Evolutionary conservation across 2,113 vertebrate species (phyloP).

Genomic region (Macaca mulatta): DNA sequence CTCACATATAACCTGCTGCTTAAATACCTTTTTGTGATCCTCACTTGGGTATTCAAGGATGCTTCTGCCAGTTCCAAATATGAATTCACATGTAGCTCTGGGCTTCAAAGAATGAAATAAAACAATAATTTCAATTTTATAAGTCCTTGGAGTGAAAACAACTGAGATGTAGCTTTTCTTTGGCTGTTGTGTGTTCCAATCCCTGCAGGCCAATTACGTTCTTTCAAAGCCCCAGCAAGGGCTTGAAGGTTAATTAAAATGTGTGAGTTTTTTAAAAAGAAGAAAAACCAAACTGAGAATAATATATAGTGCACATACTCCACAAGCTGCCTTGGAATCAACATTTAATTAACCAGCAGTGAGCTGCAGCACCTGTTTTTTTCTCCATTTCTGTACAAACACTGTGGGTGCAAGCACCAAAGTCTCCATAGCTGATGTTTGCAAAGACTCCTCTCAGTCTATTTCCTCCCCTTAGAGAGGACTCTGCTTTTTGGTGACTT

Average conservation of each 20-base stretch:
- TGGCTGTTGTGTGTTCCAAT: conserved; percentile 53
- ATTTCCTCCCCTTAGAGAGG: background rate
- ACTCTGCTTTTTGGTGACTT: background rate
- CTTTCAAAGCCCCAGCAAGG: conserved; percentile 66
- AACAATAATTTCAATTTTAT: conserved; percentile 72
- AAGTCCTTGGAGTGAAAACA: conserved; percentile 73
- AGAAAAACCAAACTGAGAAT: conserved; percentile 47
- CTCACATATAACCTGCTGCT: background rate
- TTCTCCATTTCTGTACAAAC: background rate
- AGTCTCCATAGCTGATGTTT: background rate
- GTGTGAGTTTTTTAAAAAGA: conserved; percentile 58
- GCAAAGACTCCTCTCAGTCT: background rate
- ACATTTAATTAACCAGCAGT: conserved; percentile 73
- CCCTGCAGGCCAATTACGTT: conserved; percentile 62
- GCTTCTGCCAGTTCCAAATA: conserved; percentile 46
- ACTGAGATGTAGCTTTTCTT: conserved; percentile 65
- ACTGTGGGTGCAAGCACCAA: background rate
- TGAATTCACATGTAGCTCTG: conserved; percentile 46
- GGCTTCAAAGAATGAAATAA: conserved; percentile 69
- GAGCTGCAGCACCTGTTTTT: background rate
- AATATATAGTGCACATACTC: background rate
- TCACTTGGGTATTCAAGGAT: conserved; percentile 46
- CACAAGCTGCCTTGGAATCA: conserved; percentile 64
- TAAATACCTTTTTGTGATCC: background rate
- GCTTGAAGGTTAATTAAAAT: conserved; percentile 70